Percentiles rank a stretch among this genome's conserved stretches.
These are phyloP conservation scores for Microtus montanus DNA, from an alignment of 2,113 vertebrate species.

Conservation along the genomic window DNA sequence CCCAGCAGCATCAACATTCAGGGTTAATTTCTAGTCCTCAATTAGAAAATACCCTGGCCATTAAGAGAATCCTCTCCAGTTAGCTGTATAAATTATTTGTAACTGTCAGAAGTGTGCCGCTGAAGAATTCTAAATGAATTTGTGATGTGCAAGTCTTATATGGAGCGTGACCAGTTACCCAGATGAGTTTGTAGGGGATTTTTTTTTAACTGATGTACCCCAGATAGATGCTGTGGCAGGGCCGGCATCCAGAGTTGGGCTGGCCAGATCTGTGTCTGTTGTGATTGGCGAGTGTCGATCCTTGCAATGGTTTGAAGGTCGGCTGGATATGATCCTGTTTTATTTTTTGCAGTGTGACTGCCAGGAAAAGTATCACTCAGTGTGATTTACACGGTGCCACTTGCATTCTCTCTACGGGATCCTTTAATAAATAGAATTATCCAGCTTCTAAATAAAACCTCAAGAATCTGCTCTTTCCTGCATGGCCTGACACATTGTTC, in stretches of 20 bases:
- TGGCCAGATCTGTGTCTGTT: neutral
- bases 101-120: neutral
- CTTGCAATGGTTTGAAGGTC: neutral
- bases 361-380: neutral
- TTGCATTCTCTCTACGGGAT: neutral
- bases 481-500: neutral
- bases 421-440: neutral
- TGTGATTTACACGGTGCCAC: neutral
- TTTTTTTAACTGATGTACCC: neutral
- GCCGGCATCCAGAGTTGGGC: neutral
- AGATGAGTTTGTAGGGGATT: neutral
- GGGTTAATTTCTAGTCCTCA: neutral
- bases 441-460: conserved; percentile 22
- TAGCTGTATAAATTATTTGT: conserved; percentile 7
- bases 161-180: neutral
- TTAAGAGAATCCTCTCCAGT: neutral
- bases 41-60: neutral
- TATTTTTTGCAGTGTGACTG: neutral
- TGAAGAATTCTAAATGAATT: conserved; percentile 19
- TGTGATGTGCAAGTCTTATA: neutral
- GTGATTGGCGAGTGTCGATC: neutral
- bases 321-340: neutral
- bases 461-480: neutral
- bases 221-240: fast-evolving
- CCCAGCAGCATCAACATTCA: neutral